Evolutionary conservation across 2,113 vertebrate genomes (phyloP).

Genomic region (Vidua macroura): DNA sequence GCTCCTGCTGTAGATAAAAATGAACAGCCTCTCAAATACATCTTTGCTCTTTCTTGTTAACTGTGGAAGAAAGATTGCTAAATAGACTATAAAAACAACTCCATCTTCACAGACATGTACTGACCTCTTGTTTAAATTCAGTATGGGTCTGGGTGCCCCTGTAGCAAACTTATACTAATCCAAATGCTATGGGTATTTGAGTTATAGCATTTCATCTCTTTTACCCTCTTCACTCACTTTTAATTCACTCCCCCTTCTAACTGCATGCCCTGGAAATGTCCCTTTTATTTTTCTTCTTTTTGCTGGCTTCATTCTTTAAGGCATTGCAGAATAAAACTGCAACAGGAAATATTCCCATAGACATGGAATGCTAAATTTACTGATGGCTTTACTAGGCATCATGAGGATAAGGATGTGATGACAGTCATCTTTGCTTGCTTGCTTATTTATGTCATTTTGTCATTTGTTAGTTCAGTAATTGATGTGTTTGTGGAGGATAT

Average conservation of each 20-base stretch:
- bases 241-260: background rate
- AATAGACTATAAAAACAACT: background rate
- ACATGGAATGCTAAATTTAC: background rate
- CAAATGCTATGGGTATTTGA: background rate
- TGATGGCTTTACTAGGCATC: background rate
- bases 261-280: background rate
- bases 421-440: background rate
- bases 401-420: background rate
- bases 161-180: background rate
- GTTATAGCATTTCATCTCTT: background rate
- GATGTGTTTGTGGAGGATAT: background rate
- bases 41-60: background rate
- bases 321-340: background rate
- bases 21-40: background rate
- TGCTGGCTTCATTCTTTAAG: background rate
- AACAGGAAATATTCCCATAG: background rate
- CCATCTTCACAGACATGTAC: background rate
- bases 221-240: background rate
- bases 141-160: background rate
- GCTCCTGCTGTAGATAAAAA: background rate
- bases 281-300: background rate
- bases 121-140: background rate
- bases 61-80: background rate
- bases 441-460: background rate
- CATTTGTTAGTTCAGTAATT: background rate